Percentiles rank a stretch among this genome's conserved stretches.
Evolutionary conservation across 1,140 invertebrate species (phyloP).

Genomic region (Drosophila teissieri): DNA sequence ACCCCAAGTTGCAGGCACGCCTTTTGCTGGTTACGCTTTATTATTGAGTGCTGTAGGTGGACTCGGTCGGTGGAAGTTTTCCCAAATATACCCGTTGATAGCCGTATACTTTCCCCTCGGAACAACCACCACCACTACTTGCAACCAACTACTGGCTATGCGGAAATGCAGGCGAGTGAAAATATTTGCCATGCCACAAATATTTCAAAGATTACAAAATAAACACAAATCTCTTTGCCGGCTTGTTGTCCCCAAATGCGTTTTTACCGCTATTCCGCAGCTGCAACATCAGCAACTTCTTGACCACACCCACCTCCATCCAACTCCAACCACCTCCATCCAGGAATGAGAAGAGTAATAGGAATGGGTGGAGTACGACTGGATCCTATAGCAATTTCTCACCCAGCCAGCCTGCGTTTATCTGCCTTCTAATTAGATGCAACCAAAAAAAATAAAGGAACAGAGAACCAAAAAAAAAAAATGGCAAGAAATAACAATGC

Average conservation of each 20-base stretch:
- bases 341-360: neutral
- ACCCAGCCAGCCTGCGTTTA: conserved; percentile 41
- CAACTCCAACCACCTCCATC: too few species aligned
- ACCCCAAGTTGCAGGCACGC: conserved; percentile 54
- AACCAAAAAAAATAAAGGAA: conserved; percentile 12
- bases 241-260: conserved; percentile 47
- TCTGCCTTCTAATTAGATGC: conserved; percentile 54
- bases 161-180: conserved; percentile 69
- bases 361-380: neutral
- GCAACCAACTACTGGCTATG: conserved; percentile 22
- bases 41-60: conserved; percentile 79
- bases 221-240: conserved; percentile 77
- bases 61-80: conserved; percentile 66
- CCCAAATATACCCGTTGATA: conserved; percentile 60
- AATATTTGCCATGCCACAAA: conserved; percentile 82
- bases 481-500: conserved; percentile 15
- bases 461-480: neutral
- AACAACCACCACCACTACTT: too few species aligned
- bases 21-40: conserved; percentile 82
- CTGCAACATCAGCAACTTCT: conserved; percentile 43
- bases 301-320: conserved; percentile 44
- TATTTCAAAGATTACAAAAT: conserved; percentile 82
- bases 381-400: conserved; percentile 34
- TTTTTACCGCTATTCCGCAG: conserved; percentile 67
- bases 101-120: neutral